Evolutionary conservation across 2,888 invertebrate species (phyloP).

Genomic region (Lagria hirta): DNA sequence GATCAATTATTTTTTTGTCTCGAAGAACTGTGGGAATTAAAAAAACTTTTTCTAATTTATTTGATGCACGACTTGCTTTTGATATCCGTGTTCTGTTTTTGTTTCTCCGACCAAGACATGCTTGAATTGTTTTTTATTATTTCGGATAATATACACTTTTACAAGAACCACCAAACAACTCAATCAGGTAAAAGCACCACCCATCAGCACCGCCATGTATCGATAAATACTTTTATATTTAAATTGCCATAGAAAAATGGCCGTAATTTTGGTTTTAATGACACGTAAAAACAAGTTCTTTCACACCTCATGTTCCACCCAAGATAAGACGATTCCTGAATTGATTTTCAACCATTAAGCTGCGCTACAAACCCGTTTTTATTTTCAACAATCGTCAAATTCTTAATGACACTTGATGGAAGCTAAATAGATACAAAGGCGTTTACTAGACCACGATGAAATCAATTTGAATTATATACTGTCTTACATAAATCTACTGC

Average conservation of each 20-base stretch:
- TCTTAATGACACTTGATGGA: slow-evolving; percentile 17
- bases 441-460: too few relatives aligned
- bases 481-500: too few relatives aligned
- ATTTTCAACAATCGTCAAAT: slow-evolving; percentile 23
- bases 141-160: neutral
- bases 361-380: slow-evolving; percentile 16
- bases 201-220: slow-evolving; percentile 38
- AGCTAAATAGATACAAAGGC: too few relatives aligned
- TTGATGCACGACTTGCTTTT: slow-evolving; percentile 26
- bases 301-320: slow-evolving; percentile 40
- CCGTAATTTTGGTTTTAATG: slow-evolving; percentile 43
- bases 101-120: slow-evolving; percentile 8
- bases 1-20: slow-evolving; percentile 16
- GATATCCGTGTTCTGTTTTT: slow-evolving; percentile 24
- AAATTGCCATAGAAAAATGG: slow-evolving; percentile 47
- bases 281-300: slow-evolving; percentile 43
- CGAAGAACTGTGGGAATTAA: slow-evolving; percentile 23
- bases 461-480: too few relatives aligned
- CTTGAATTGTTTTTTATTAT: slow-evolving; percentile 5
- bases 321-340: slow-evolving; percentile 24
- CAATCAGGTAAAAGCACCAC: slow-evolving; percentile 33
- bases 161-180: slow-evolving; percentile 30
- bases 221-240: slow-evolving; percentile 47
- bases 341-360: slow-evolving; percentile 24
- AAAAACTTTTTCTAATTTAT: slow-evolving; percentile 25